These are phyloP conservation scores for Spheniscus mendiculus DNA, from an alignment of 2,113 vertebrate genomes.

Conservation along the genomic window DNA sequence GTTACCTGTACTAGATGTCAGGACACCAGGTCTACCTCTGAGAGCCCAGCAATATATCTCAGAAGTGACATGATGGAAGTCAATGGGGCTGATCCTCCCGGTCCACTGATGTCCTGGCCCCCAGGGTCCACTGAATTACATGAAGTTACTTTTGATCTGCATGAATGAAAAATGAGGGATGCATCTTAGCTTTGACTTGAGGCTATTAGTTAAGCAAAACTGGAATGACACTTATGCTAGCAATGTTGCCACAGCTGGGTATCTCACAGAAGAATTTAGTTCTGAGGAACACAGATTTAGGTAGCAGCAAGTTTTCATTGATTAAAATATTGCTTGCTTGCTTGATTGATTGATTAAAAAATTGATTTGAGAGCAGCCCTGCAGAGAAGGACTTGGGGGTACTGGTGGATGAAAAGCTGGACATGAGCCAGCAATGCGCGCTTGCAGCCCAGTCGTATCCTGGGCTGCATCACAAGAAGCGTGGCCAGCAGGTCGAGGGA, in stretches of 20 bases:
- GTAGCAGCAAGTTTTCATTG: not conserved
- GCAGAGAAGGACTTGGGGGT: not conserved
- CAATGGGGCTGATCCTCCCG: not conserved
- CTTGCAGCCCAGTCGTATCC: rapidly evolving
- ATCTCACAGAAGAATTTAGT: not conserved
- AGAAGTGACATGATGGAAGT: not conserved
- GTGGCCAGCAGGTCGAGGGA: not conserved
- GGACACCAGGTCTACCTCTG: not conserved
- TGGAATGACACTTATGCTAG: not conserved
- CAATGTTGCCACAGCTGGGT: not conserved
- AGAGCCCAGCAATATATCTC: not conserved
- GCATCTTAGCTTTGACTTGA: not conserved
- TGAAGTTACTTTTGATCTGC: not conserved
- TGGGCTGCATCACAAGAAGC: not conserved
- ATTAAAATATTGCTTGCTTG: not conserved
- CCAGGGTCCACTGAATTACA: not conserved
- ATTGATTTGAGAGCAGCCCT: not conserved
- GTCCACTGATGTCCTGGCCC: rapidly evolving
- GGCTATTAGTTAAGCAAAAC: not conserved
- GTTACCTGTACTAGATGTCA: not conserved
- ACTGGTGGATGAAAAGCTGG: not conserved
- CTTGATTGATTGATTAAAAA: not conserved
- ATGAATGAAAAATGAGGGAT: not conserved
- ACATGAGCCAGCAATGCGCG: rapidly evolving
- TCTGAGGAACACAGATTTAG: not conserved